Percentiles rank a stretch among this genome's conserved stretches.
Conservation (phyloP, 2,797 vertebrate genomes). For the Coilia nasus region DNA sequence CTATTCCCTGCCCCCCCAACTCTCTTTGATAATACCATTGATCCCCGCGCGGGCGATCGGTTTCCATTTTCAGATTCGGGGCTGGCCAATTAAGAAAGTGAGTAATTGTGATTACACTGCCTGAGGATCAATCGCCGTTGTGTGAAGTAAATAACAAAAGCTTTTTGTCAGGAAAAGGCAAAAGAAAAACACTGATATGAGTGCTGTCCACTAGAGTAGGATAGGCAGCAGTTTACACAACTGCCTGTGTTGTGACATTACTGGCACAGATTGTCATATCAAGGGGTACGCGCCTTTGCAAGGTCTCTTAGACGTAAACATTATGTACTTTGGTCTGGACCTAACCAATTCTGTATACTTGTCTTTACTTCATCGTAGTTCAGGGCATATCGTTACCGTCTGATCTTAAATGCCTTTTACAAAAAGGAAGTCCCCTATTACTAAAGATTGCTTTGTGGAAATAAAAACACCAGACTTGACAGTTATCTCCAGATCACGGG, state of each 20-base stretch:
- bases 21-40: constrained; percentile 92
- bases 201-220: constrained; percentile 1
- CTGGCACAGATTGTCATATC: neutral
- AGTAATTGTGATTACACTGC: constrained; percentile 99
- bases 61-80: constrained; percentile 96
- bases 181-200: constrained; percentile 20
- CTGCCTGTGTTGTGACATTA: constrained; percentile 6
- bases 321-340: neutral
- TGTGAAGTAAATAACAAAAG: constrained; percentile 75
- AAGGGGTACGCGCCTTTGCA: neutral
- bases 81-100: constrained; percentile 97
- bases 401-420: neutral
- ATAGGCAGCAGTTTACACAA: neutral
- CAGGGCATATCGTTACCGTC: neutral
- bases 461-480: neutral
- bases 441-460: neutral
- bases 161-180: constrained; percentile 29
- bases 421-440: neutral
- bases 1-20: constrained; percentile 77
- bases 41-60: constrained; percentile 87
- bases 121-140: constrained; percentile 95
- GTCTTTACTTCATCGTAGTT: neutral
- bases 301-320: neutral
- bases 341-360: neutral
- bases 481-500: neutral